Conservation (phyloP, 2,888 invertebrate genomes). For the Diarsia mendica region DNA sequence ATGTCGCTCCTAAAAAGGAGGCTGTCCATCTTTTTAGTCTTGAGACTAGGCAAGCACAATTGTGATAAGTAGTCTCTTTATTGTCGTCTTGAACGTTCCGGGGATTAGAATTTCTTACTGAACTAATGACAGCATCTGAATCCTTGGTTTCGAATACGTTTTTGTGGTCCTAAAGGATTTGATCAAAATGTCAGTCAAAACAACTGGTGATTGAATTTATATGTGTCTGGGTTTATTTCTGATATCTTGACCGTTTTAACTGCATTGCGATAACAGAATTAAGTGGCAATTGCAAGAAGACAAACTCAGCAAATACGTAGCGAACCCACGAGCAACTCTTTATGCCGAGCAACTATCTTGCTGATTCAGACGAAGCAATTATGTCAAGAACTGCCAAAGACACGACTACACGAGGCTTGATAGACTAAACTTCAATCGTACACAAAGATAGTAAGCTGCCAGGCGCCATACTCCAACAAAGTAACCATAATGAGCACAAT, state of each 20-base stretch:
- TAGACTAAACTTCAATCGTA: conserved; percentile 23
- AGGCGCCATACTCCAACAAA: conserved; percentile 40
- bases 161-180: neutral
- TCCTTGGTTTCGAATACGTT: too few relatives aligned
- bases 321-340: neutral
- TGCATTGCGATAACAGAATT: neutral
- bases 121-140: neutral
- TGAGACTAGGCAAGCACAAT: neutral
- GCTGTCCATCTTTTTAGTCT: neutral
- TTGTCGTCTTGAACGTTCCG: neutral
- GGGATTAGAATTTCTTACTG: neutral
- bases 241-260: neutral
- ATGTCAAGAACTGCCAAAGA: neutral
- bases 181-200: neutral
- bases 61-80: neutral
- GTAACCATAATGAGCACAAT: conserved; percentile 38
- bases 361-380: neutral
- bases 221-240: neutral
- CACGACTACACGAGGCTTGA: conserved; percentile 9
- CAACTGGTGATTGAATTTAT: neutral
- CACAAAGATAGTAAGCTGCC: conserved; percentile 16
- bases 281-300: neutral
- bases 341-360: neutral
- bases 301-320: neutral
- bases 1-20: neutral